Evolutionary conservation across 2,113 vertebrate species (phyloP).

Genomic region (Phaethon lepturus): DNA sequence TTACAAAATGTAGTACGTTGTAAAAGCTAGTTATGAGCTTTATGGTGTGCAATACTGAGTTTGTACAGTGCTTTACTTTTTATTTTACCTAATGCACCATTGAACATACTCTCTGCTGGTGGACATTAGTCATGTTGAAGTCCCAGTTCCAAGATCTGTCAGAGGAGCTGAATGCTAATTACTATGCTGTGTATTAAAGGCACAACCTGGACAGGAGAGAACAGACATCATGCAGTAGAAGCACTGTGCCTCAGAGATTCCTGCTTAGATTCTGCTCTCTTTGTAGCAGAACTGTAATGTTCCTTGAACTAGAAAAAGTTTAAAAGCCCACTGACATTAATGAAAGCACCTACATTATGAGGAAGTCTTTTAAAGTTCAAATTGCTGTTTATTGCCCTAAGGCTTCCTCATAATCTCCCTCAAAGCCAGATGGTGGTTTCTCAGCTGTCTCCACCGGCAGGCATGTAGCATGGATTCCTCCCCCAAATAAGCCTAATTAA

Average conservation of each 20-base stretch:
- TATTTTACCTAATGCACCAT: not conserved
- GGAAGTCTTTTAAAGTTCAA: not conserved
- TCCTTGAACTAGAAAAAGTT: not conserved
- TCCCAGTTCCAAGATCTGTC: not conserved
- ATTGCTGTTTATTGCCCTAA: not conserved
- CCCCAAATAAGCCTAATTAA: not conserved
- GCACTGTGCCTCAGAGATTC: not conserved
- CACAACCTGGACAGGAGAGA: not conserved
- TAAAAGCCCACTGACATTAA: not conserved
- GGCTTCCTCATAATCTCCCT: not conserved
- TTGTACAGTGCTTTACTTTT: not conserved
- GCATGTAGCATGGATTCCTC: not conserved
- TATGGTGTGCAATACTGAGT: not conserved
- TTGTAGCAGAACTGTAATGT: not conserved
- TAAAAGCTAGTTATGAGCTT: not conserved
- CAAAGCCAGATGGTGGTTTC: not conserved
- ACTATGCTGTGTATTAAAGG: not conserved
- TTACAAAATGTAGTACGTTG: not conserved
- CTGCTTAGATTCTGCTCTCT: not conserved
- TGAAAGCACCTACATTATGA: not conserved
- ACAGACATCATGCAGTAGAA: fast-evolving
- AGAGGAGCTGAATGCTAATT: not conserved
- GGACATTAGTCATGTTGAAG: not conserved
- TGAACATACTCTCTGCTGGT: not conserved
- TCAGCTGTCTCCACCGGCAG: not conserved